Evolutionary conservation across 2,113 vertebrate genomes (phyloP), one percentile per base, ranked within the genome.

Genomic region (Antechinus flavipes): DNA sequence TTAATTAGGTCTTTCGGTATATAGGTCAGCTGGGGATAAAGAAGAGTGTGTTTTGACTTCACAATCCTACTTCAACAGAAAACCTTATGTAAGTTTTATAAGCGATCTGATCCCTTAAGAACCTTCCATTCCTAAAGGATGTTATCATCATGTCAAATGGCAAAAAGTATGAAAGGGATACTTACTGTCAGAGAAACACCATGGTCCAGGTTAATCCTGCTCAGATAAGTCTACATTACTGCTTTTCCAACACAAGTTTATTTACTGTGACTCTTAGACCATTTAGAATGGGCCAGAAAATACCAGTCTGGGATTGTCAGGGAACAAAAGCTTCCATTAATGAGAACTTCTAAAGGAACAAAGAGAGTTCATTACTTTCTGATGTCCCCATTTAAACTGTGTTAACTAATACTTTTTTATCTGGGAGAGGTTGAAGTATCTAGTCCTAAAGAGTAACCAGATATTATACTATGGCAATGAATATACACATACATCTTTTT

Each of bases 221-320:
- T 54, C 68, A 90, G 93, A 90, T 94, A 93, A 91, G 89, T 4
- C 89, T 90, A 95, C 61, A 54, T 25, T 4, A 47, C 0, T 94
- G 54, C 89, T 61, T 95, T 95, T 93, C n/a, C 90, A 94, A 93
- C 26, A 30, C 89, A 61, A 76, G 19, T 46, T 93, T 42, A 90
- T 90, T 95, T 93, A 95, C 46, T 49, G 58, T 95, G 58, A 0
- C 90, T 19, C 46, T 91, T 2, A 30, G 91, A 91, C 90, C 93
- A 23, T 93, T 96, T 95, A 93, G 92, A 47, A 93, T 96, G 96
- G 91, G 90, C 58, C 94, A 98, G 96, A 95, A 96, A 96, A 98
- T 92, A 95, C 96, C 95, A 93, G 76, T 91, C 58, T 94, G 91
- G 89, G 89, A 93, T 90, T 56, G 68, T 8, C 24, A n/a, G 56